These are phyloP conservation scores for Apoda limacodes DNA, from an alignment of 2,888 invertebrate species.

Conservation along the genomic window DNA sequence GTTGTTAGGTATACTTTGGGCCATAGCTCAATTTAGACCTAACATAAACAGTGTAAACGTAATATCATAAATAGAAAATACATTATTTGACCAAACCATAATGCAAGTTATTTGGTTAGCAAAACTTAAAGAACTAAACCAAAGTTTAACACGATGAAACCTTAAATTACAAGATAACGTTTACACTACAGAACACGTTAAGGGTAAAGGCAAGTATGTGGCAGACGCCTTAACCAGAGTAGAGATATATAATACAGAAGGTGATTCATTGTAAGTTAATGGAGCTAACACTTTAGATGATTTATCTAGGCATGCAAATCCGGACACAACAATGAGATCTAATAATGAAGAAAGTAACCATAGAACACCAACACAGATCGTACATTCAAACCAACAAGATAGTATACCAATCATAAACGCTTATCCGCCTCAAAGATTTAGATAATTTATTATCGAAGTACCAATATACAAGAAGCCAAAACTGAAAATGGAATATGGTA, in stretches of 20 bases:
- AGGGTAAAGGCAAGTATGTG: slow-evolving; percentile 9
- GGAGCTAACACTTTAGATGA: too few relatives aligned
- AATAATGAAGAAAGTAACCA: not conserved
- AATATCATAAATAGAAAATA: too few relatives aligned
- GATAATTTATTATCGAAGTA: slow-evolving; percentile 3
- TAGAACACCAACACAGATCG: not conserved
- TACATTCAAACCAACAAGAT: slow-evolving; percentile 1
- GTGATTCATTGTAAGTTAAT: not conserved
- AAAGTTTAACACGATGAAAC: slow-evolving; percentile 13
- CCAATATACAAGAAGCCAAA: slow-evolving; percentile 1
- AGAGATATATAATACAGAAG: slow-evolving; percentile 1
- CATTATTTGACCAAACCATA: too few relatives aligned
- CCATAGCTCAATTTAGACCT: slow-evolving; percentile 20
- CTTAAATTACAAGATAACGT: slow-evolving; percentile 16
- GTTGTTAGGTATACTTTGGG: slow-evolving; percentile 20
- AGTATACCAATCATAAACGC: not conserved
- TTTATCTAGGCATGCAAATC: too few relatives aligned
- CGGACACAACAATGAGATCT: not conserved
- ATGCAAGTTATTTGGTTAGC: too few relatives aligned
- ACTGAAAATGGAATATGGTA: not conserved
- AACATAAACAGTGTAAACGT: too few relatives aligned
- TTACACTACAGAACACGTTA: slow-evolving; percentile 8
- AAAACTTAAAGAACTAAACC: too few relatives aligned
- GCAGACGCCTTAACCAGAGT: slow-evolving; percentile 9
- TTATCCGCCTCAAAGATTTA: not conserved